A percentile compares a stretch with the other conserved stretches of the same genome.
Conservation (phyloP, 2,888 invertebrate species). For the Trissolcus brochymenae region DNA sequence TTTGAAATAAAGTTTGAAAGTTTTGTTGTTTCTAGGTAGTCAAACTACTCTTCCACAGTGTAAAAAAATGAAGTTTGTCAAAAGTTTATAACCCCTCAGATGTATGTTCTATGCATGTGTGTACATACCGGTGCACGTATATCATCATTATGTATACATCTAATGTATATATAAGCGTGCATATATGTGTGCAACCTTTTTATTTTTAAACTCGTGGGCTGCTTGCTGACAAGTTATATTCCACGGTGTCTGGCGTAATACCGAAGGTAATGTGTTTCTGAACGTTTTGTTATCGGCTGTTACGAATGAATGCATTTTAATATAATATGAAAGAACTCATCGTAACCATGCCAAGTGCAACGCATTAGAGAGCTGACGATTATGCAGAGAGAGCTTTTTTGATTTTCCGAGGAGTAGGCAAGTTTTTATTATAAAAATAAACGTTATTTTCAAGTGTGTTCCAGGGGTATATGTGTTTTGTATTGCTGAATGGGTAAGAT, state of each 20-base stretch:
- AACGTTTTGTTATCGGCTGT: conserved; percentile 15
- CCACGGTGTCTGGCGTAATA: conserved; percentile 31
- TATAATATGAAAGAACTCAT: conserved; percentile 9
- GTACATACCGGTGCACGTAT: conserved; percentile 20
- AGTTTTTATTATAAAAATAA: conserved; percentile 8
- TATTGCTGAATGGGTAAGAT: conserved; percentile 31
- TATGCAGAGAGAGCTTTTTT: conserved; percentile 26
- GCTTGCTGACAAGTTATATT: conserved; percentile 18
- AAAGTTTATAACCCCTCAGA: conserved; percentile 27
- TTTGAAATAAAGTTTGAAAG: no score
- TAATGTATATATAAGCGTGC: conserved; percentile 13
- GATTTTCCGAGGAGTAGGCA: conserved; percentile 5
- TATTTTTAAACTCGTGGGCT: conserved; percentile 20
- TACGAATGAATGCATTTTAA: conserved; percentile 27
- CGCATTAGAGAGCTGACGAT: conserved; percentile 13
- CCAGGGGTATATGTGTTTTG: conserved; percentile 35
- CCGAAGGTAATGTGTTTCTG: conserved; percentile 10
- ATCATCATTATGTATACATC: conserved; percentile 10
- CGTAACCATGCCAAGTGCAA: conserved; percentile 33
- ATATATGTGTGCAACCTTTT: conserved; percentile 4
- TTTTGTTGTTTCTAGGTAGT: not conserved
- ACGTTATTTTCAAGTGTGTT: conserved; percentile 25
- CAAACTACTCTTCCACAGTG: conserved; percentile 21
- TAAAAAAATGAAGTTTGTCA: conserved; percentile 32
- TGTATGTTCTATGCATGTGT: conserved; percentile 33